Percentiles rank a stretch among this genome's conserved stretches.
Conservation (phyloP, 2,797 vertebrate genomes). For the Pangasius macronema region DNA sequence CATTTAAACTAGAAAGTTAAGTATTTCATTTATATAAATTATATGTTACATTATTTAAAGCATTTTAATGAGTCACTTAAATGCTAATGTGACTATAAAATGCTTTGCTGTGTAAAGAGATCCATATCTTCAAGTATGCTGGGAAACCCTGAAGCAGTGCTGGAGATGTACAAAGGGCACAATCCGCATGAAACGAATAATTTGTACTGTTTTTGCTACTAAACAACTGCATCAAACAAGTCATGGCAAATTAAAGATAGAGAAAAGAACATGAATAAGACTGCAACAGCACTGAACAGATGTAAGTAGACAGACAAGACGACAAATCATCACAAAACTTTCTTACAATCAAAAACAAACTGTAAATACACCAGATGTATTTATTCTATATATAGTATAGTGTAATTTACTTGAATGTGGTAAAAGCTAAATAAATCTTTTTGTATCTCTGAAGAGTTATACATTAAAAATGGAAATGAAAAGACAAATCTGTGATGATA, state of each 20-base stretch:
- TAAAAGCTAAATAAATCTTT: neutral
- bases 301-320: constrained; percentile 38
- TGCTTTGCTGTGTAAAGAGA: constrained; percentile 11
- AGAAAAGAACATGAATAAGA: constrained; percentile 33
- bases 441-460: neutral
- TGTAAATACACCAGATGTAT: constrained; percentile 12
- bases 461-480: neutral
- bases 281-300: constrained; percentile 37
- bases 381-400: neutral
- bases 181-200: constrained; percentile 33
- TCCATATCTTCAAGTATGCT: constrained; percentile 30
- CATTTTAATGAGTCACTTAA: constrained; percentile 35
- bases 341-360: constrained; percentile 37
- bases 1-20: constrained; percentile 19
- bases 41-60: constrained; percentile 34
- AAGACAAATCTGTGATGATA: neutral
- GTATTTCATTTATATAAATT: constrained; percentile 25
- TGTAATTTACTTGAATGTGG: neutral
- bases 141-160: constrained; percentile 4
- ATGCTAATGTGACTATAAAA: constrained; percentile 36
- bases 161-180: constrained; percentile 3
- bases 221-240: constrained; percentile 48
- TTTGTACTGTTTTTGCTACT: constrained; percentile 42
- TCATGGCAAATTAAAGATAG: constrained; percentile 36
- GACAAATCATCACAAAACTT: constrained; percentile 31